Evolutionary conservation across 1,140 invertebrate genomes (phyloP).

Genomic region (Nomia melanderi): DNA sequence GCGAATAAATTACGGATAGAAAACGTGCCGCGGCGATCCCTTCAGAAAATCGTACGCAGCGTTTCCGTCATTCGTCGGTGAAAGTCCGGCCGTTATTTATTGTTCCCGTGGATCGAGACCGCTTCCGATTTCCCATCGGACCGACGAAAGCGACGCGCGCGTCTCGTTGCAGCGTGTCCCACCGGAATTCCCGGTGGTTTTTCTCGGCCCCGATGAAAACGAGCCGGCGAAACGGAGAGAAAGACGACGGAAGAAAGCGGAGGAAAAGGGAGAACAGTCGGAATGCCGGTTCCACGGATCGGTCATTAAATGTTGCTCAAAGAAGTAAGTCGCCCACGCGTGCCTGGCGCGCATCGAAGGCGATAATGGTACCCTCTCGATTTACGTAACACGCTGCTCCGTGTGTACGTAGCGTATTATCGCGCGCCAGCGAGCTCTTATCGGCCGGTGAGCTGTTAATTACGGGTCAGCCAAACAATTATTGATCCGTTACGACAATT

Average conservation of each 20-base stretch:
- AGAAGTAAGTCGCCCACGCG: slow-evolving; percentile 61
- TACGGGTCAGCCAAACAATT: slow-evolving; percentile 36
- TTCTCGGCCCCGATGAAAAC: slow-evolving; percentile 32
- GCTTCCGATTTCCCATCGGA: slow-evolving; percentile 40
- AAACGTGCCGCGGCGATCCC: slow-evolving; percentile 17
- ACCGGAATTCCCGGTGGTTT: slow-evolving; percentile 1
- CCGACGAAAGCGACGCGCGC: background rate
- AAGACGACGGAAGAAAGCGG: background rate
- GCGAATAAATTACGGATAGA: slow-evolving; percentile 13
- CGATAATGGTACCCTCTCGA: slow-evolving; percentile 49
- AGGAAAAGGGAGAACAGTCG: slow-evolving; percentile 23
- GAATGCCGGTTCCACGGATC: slow-evolving; percentile 16
- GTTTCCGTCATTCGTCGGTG: slow-evolving; percentile 52
- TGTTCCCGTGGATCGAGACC: slow-evolving; percentile 47
- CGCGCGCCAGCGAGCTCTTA: slow-evolving; percentile 49
- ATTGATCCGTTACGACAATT: slow-evolving; percentile 25
- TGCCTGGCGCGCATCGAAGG: background rate
- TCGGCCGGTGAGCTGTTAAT: slow-evolving; percentile 8
- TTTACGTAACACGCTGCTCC: slow-evolving; percentile 55
- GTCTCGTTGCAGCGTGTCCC: background rate
- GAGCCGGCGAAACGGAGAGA: background rate
- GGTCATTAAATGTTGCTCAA: slow-evolving; percentile 45
- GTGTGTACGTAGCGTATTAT: slow-evolving; percentile 26
- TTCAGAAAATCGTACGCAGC: slow-evolving; percentile 30
- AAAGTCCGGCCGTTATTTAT: slow-evolving; percentile 60